phyloP scores from a whole-genome alignment of 2,113 vertebrate species.

The Lagenorhynchus albirostris region DNA sequence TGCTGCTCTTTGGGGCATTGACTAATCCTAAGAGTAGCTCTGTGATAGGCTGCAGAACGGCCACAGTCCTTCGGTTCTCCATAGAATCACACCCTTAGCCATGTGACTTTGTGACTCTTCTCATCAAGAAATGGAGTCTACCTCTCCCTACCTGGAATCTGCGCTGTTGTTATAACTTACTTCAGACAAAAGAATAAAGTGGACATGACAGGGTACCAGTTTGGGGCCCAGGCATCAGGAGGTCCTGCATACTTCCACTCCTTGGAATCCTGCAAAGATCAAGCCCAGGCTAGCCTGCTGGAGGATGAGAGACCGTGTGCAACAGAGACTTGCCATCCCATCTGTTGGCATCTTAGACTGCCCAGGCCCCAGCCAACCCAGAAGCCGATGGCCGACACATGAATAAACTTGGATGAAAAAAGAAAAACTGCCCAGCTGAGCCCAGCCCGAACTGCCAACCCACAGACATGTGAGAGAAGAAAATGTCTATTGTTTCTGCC shows the following conservation, averaged over 20 bases:
- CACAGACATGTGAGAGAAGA: not conserved
- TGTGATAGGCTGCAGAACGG: not conserved
- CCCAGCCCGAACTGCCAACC: not conserved
- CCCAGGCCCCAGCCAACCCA: not conserved
- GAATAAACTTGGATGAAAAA: not conserved
- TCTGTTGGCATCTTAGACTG: not conserved
- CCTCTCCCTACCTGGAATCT: not conserved
- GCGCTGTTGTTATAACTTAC: not conserved
- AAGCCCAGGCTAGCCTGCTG: not conserved
- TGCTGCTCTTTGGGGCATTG: too few relatives aligned
- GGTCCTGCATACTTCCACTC: not conserved
- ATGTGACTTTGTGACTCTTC: not conserved
- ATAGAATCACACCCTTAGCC: not conserved
- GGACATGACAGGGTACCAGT: not conserved
- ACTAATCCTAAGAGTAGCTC: not conserved
- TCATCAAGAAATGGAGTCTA: not conserved
- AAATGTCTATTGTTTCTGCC: not conserved
- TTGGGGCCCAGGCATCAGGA: not conserved
- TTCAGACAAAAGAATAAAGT: not conserved
- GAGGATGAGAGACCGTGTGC: too few relatives aligned
- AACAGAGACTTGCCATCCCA: not conserved
- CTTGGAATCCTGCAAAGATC: not conserved
- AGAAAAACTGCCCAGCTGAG: not conserved
- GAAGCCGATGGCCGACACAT: not conserved
- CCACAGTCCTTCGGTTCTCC: not conserved